Base-by-base conservation (phyloP, 2,797 vertebrate genomes). In the Neoniphon sammara region DNA sequence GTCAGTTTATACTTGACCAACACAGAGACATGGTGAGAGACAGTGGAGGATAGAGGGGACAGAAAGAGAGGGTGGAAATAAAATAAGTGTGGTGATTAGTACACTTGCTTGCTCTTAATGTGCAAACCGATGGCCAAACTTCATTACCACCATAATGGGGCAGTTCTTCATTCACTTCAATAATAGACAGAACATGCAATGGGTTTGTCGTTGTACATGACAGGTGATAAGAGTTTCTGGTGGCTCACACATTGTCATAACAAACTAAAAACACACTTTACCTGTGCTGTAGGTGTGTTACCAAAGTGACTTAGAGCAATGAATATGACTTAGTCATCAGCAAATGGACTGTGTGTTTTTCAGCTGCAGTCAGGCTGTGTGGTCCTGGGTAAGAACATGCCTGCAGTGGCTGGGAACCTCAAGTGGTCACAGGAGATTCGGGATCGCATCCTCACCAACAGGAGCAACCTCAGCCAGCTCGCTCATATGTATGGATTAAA, bases 391-490 rank as follows among this genome's bases (percentile, higher is more conserved):
- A 95, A 95, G 90, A 96, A 94, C 71, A 91, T 93, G 91, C 92
- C 91, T 4, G 14, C 61, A 11, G 91, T 94, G 74, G 91, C 94
- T 8, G 94, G 94, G 17, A 96, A 91, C 86, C 93, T 94, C 69
- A 95, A 94, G 90, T 91, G 91, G 88, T 95, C 94, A 25, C 91
- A 91, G 66, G 91, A 95, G 78, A 93, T 93, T 58, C 84, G 92
- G 14, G 87, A 87, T 82, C 91, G 93, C 34, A 90, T 95, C 80
- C 87, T 93, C 69, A 91, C 70, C 30, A 90, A 91, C 75, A 87
- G 93, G 71, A 93, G 82, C 83, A 85, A 75, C 74, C 88, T 94
- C 79, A 91, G 89, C 81, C 85, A 92, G 55, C 81, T 93, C 67
- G 88, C 87, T 73, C 83, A 93, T 46, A 88, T 82, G 87, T 95